A percentile compares a stretch with the other conserved stretches of the same genome.
phyloP scores from a whole-genome alignment of 1,140 invertebrate genomes.

The Drosophila yakuba region DNA sequence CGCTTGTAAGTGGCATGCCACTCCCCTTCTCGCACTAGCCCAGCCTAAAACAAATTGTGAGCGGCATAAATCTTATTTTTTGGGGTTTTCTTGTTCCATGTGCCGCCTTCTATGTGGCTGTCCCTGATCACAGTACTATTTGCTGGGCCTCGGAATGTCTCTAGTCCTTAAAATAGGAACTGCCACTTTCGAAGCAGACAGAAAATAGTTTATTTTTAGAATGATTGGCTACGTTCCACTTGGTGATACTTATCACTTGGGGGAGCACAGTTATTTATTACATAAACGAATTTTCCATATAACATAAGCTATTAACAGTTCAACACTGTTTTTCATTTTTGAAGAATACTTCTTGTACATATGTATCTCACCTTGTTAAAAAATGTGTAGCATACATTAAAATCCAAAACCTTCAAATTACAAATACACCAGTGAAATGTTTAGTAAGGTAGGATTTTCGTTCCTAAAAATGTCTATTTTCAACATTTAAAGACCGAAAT shows the following conservation, averaged over 20 bases:
- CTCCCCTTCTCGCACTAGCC: background rate
- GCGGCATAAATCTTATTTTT: constrained; percentile 62
- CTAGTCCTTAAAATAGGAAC: constrained; percentile 29
- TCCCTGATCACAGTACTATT: constrained; percentile 16
- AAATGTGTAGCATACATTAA: too few relatives aligned
- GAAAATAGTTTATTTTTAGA: constrained; percentile 13
- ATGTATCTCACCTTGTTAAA: too few relatives aligned
- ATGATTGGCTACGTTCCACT: constrained; percentile 10
- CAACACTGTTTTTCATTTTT: background rate
- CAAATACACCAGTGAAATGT: too few relatives aligned
- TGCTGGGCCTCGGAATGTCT: constrained; percentile 15
- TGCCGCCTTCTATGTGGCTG: constrained; percentile 34
- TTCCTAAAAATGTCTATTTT: background rate
- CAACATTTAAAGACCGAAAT: constrained; percentile 13
- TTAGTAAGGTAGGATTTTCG: too few relatives aligned
- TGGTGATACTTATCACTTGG: constrained; percentile 12
- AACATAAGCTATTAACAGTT: too few relatives aligned
- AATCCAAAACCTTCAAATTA: too few relatives aligned
- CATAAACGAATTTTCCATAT: background rate
- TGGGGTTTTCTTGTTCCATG: constrained; percentile 51
- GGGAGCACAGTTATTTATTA: constrained; percentile 14
- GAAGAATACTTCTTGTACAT: background rate
- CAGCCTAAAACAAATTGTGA: constrained; percentile 59
- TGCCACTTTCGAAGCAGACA: too few relatives aligned
- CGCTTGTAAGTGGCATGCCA: constrained; percentile 73